A percentile compares a stretch with the other conserved stretches of the same genome.
Evolutionary conservation across 1,140 invertebrate genomes (phyloP).

Genomic region (Helicoverpa armigera): DNA sequence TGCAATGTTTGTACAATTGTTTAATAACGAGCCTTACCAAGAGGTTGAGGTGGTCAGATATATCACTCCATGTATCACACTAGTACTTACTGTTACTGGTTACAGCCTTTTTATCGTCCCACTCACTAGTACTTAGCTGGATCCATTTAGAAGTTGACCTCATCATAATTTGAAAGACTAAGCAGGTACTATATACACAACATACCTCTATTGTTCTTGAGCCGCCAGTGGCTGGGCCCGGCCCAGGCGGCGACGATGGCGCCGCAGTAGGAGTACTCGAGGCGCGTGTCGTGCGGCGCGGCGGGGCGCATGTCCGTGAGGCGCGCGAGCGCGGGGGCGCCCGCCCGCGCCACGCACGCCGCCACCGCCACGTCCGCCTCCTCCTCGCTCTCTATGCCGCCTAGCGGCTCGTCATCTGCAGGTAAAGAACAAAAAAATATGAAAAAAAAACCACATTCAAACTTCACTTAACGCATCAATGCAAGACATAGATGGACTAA

Average conservation of each 20-base stretch:
- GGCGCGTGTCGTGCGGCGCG: slow-evolving; percentile 68
- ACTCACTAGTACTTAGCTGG: too few species aligned
- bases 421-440: not conserved
- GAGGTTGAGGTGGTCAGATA: too few species aligned
- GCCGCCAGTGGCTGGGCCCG: slow-evolving; percentile 92
- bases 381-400: slow-evolving; percentile 80
- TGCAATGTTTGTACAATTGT: too few species aligned
- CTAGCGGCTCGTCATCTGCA: slow-evolving; percentile 79
- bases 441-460: too few species aligned
- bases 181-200: slow-evolving; percentile 8
- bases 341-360: slow-evolving; percentile 74
- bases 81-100: too few species aligned
- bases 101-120: too few species aligned
- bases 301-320: slow-evolving; percentile 82
- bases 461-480: too few species aligned
- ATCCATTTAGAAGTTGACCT: too few species aligned
- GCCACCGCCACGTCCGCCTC: slow-evolving; percentile 82
- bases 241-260: slow-evolving; percentile 90
- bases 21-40: too few species aligned
- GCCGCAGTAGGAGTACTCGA: slow-evolving; percentile 91
- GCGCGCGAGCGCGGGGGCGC: slow-evolving; percentile 65
- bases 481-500: too few species aligned
- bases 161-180: too few species aligned
- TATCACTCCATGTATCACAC: too few species aligned
- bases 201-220: slow-evolving; percentile 86